A percentile compares a stretch with the other conserved stretches of the same genome.
phyloP scores from a whole-genome alignment of 2,888 invertebrate species.

The Anorthoa munda region DNA sequence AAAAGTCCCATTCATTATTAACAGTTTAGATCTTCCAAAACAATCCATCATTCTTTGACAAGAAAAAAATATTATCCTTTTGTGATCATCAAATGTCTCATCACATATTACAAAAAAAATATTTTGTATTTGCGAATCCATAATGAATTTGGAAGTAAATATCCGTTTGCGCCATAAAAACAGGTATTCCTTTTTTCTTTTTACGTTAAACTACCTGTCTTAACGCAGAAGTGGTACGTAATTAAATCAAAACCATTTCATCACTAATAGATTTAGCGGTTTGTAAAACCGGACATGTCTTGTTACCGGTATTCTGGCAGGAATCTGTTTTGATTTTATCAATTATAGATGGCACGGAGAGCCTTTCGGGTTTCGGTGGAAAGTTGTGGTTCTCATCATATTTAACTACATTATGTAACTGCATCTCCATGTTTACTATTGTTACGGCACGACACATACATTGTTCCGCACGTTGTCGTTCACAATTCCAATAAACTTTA shows the following conservation, averaged over 20 bases:
- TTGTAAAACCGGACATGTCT: conserved; percentile 5
- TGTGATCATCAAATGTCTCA: background rate
- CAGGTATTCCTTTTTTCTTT: conserved; percentile 11
- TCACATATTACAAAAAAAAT: conserved; percentile 11
- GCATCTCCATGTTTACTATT: too few species aligned
- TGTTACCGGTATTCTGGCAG: conserved; percentile 10
- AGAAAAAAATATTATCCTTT: too few species aligned
- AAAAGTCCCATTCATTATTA: too few species aligned
- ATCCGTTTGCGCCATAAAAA: background rate
- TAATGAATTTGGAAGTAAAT: conserved; percentile 14
- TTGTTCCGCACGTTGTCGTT: too few species aligned
- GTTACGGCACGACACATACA: too few species aligned
- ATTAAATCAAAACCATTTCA: background rate
- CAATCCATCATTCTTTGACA: too few species aligned
- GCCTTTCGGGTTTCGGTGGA: too few species aligned
- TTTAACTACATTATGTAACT: too few species aligned
- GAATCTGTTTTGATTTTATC: conserved; percentile 8
- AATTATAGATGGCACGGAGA: conserved; percentile 15
- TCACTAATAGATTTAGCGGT: background rate
- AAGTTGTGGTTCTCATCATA: too few species aligned
- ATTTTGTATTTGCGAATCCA: background rate
- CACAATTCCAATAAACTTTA: too few species aligned
- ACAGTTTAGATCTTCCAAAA: too few species aligned
- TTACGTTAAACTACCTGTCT: conserved; percentile 1
- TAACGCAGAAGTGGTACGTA: background rate